Evolutionary conservation across 2,797 vertebrate genomes (phyloP).

Genomic region (Petrocephalus schoutedeni): DNA sequence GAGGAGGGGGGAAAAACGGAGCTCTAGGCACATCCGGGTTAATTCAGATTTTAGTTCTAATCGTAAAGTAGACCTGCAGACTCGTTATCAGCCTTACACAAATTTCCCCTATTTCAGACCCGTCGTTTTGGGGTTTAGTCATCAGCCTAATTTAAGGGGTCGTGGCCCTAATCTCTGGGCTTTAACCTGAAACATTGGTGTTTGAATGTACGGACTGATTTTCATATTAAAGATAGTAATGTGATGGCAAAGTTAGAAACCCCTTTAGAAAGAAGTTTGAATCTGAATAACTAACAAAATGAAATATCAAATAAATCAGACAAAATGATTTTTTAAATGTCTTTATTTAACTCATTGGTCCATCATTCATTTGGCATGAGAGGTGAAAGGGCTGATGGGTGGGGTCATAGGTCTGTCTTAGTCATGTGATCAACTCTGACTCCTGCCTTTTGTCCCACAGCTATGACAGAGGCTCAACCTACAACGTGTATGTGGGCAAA

Average conservation of each 20-base stretch:
- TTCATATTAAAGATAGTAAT: background rate
- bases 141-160: background rate
- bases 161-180: background rate
- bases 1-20: background rate
- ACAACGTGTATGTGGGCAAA: conserved; percentile 90
- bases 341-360: conserved; percentile 1
- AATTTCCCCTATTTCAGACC: background rate
- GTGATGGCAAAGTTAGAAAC: background rate
- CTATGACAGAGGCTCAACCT: conserved; percentile 86
- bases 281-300: background rate
- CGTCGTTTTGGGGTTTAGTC: background rate
- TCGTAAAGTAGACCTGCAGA: background rate
- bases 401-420: background rate
- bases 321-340: background rate
- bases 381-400: background rate
- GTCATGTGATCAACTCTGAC: conserved; percentile 7
- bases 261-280: background rate
- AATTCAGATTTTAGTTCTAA: background rate
- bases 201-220: background rate
- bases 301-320: background rate
- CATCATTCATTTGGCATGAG: background rate
- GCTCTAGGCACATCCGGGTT: background rate
- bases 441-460: conserved; percentile 48
- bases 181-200: background rate
- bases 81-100: background rate